Percentiles rank a stretch among this genome's conserved stretches.
Evolutionary conservation across 2,888 invertebrate species (phyloP).

Genomic region (Himalopsyche kuldschensis): DNA sequence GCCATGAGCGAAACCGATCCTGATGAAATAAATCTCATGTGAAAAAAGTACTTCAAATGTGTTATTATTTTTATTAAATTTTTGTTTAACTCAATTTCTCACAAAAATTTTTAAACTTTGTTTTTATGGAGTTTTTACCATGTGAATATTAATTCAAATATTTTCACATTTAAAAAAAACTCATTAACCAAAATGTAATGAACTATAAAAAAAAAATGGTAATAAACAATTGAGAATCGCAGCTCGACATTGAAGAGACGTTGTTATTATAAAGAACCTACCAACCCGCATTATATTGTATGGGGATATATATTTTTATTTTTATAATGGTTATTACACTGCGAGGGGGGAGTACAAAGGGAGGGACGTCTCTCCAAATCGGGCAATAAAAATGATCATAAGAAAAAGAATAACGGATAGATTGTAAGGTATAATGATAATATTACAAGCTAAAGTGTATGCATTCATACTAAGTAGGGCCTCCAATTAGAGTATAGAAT

Average conservation of each 20-base stretch:
- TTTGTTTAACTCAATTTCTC: no score
- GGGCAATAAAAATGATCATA: constrained; percentile 23
- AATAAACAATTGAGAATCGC: not conserved
- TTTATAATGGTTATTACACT: constrained; percentile 22
- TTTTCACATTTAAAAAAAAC: no score
- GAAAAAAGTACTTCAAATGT: no score
- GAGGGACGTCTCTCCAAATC: constrained; percentile 13
- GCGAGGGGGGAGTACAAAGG: not conserved
- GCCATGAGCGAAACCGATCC: no score
- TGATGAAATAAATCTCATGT: no score
- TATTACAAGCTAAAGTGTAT: not conserved
- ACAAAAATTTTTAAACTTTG: no score
- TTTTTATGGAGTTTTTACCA: no score
- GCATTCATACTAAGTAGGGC: not conserved
- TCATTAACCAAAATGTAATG: no score
- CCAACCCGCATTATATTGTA: constrained; percentile 16
- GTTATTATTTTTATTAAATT: no score
- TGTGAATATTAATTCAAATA: no score
- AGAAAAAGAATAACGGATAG: constrained; percentile 11
- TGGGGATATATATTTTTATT: constrained; percentile 11
- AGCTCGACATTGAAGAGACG: constrained; percentile 1
- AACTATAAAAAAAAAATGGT: no score
- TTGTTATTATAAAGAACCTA: constrained; percentile 9
- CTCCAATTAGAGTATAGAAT: no score
- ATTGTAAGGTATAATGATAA: not conserved